Conservation (phyloP, 2,888 invertebrate species). For the Pristionchus arcanus region DNA sequence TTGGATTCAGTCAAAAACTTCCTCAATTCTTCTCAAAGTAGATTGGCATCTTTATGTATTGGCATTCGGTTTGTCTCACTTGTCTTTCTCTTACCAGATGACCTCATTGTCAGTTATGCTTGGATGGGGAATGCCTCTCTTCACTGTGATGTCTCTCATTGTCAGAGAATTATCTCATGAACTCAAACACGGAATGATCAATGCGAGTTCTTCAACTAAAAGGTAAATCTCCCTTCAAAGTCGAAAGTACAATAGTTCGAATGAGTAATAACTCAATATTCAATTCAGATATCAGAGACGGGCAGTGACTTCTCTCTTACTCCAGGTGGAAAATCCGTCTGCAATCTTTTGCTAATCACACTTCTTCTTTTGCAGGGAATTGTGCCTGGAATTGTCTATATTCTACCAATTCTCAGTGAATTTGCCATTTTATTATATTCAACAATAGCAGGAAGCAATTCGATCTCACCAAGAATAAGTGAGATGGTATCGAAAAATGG, state of each 20-base stretch:
- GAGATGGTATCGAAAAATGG: not conserved
- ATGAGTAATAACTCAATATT: not conserved
- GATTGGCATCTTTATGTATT: constrained; percentile 19
- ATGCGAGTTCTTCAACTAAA: constrained; percentile 17
- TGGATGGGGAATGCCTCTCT: constrained; percentile 27
- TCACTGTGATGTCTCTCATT: not conserved
- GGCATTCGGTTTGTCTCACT: not conserved
- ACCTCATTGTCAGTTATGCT: not conserved
- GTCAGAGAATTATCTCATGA: constrained; percentile 1
- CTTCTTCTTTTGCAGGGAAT: not conserved
- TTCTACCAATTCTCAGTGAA: constrained; percentile 3
- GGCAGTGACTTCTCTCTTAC: not conserved
- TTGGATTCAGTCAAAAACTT: not conserved
- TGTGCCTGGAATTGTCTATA: constrained; percentile 9
- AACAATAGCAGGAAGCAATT: not conserved
- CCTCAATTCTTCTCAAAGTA: not conserved
- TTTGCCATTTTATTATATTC: constrained; percentile 1
- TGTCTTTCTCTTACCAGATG: not conserved
- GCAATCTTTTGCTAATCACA: not conserved
- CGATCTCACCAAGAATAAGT: not conserved
- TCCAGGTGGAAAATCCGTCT: not conserved
- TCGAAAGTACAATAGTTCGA: not conserved
- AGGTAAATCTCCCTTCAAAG: not conserved
- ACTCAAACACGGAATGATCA: constrained; percentile 24
- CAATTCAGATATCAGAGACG: constrained; percentile 25